Conservation (phyloP, 2,888 invertebrate genomes). For the Lithophane semibrunnea region DNA sequence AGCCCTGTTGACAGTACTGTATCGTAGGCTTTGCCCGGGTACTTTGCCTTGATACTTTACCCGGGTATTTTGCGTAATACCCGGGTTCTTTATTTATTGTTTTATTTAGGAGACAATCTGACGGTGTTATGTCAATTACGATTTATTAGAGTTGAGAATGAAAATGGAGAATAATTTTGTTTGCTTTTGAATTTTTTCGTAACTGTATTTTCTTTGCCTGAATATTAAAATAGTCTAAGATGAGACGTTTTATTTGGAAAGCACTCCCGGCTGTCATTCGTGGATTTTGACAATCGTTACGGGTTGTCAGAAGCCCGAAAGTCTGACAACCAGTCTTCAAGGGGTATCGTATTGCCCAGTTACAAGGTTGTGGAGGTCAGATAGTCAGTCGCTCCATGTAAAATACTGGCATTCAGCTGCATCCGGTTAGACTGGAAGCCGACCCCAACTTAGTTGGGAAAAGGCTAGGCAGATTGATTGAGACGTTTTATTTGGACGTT, state of each 20-base stretch:
- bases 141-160: neutral
- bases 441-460: no score
- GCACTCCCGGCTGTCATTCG: no score
- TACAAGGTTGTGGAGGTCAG: neutral
- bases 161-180: neutral
- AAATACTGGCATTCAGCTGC: neutral
- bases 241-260: neutral
- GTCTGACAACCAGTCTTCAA: no score
- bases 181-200: neutral
- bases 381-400: neutral
- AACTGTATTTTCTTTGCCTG: neutral
- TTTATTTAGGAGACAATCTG: conserved; percentile 45
- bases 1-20: conserved; percentile 58
- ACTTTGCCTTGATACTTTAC: conserved; percentile 21
- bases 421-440: neutral
- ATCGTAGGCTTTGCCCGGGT: conserved; percentile 45
- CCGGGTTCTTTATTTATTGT: conserved; percentile 40
- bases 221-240: neutral
- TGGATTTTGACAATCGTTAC: no score
- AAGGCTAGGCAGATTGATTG: no score
- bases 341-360: neutral
- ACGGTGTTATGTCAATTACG: conserved; percentile 49
- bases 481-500: neutral
- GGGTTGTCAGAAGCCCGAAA: no score
- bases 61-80: conserved; percentile 38